A percentile compares a stretch with the other conserved stretches of the same genome.
These are phyloP conservation scores for Gnathochromis pfefferi DNA, from an alignment of 2,113 vertebrate genomes.

Conservation along the genomic window DNA sequence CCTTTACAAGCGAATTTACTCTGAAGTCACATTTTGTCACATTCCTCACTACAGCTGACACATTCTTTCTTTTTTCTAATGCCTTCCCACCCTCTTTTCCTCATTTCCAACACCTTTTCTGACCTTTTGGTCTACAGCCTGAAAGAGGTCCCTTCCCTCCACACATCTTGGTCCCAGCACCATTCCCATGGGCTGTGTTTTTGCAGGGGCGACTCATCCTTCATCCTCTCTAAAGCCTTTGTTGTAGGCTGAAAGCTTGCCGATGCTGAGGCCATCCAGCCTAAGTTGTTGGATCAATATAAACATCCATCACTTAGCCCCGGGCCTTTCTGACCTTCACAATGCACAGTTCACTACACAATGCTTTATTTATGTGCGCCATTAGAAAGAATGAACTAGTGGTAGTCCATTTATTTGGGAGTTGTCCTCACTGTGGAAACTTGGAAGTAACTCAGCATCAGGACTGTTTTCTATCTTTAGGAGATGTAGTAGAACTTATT, in stretches of 20 bases:
- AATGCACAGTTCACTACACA: conserved; percentile 68
- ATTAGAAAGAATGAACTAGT: conserved; percentile 65
- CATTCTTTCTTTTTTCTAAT: conserved; percentile 21
- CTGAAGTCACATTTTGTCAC: conserved; percentile 48
- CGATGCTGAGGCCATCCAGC: conserved; percentile 63
- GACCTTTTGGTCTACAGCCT: conserved; percentile 39
- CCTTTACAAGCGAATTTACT: conserved; percentile 16
- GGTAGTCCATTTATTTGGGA: conserved; percentile 41
- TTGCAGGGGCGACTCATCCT: conserved; percentile 43
- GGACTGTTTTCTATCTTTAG: neutral
- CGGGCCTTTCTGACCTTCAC: conserved; percentile 56
- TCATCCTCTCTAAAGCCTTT: conserved; percentile 68
- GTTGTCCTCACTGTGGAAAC: conserved; percentile 5
- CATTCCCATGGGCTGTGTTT: conserved; percentile 56
- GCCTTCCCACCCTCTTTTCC: conserved; percentile 11
- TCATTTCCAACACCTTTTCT: conserved; percentile 22
- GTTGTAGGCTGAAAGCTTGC: conserved; percentile 64
- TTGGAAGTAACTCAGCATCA: neutral
- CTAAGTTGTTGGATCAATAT: conserved; percentile 73
- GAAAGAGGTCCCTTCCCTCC: conserved; percentile 49
- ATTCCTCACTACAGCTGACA: conserved; percentile 36
- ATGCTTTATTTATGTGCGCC: conserved; percentile 66
- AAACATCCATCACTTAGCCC: conserved; percentile 69
- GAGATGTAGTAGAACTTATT: neutral
- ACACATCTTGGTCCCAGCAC: conserved; percentile 12